Conservation (phyloP, 2,113 vertebrate species). For the Zingel zingel region DNA sequence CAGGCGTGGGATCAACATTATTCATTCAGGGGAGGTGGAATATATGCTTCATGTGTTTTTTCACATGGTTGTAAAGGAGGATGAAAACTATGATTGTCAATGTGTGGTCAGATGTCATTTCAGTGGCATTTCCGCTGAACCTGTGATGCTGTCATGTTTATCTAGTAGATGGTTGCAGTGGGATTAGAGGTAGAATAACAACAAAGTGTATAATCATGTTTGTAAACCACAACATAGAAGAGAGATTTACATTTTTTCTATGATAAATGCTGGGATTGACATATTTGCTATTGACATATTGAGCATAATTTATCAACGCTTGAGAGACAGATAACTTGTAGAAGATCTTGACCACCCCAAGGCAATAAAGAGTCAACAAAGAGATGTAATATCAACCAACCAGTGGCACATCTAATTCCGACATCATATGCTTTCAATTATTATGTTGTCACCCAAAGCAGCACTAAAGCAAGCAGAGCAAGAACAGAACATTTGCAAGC, state of each 20-base stretch:
- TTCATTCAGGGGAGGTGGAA: conserved; percentile 32
- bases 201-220: background rate
- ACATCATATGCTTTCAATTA: conserved; percentile 43
- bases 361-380: conserved; percentile 40
- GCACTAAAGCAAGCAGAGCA: conserved; percentile 33
- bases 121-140: conserved; percentile 13
- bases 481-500: conserved; percentile 25
- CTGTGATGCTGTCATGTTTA: conserved; percentile 1
- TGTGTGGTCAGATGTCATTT: conserved; percentile 34
- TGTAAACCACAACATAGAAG: background rate
- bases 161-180: background rate
- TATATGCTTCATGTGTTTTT: conserved; percentile 18
- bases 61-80: conserved; percentile 19
- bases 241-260: conserved; percentile 2
- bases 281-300: conserved; percentile 3
- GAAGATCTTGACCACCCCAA: conserved; percentile 10
- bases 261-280: background rate
- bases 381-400: conserved; percentile 44
- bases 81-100: conserved; percentile 12
- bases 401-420: conserved; percentile 38
- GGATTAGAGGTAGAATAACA: conserved; percentile 12
- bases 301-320: background rate
- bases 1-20: conserved; percentile 37
- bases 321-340: conserved; percentile 3
- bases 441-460: conserved; percentile 43